Base-by-base conservation (phyloP, 2,797 vertebrate genomes). In the Peromyscus aztecus region DNA sequence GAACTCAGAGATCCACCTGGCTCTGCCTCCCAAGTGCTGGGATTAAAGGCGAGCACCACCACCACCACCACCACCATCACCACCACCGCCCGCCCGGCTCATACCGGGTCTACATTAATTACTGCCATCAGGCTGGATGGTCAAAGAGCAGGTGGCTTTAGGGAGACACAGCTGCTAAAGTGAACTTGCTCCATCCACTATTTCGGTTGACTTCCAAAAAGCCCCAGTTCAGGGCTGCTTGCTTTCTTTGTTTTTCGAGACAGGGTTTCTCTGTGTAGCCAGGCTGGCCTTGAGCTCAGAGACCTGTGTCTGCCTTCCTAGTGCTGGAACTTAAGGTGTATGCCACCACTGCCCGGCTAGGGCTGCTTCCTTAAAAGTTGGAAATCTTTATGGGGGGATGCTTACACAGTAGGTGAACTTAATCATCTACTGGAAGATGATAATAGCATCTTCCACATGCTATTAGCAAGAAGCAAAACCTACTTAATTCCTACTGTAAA, bases 181-280 rank as follows among this genome's bases (percentile, higher is more conserved):
- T 65, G 63, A 90, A 61, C 49, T 57, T 91, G 63, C 29, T 96
- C 27, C 21, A 69, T 96, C 27, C 21, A 69, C 23, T 77, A 71
- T 86, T 94, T 90, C n/a, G 37, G 94, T 37, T 19, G 69, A 37
- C 34, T 95, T 40, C 93, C 67, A 67, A 97, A 82, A 75, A 94
- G 40, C 14, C 17, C 34, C 67, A 14, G 11, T 52, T 86, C 31
- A 86, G 63, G 43, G 19, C 21, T 85, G 81, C 37, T 83, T 83
- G 6, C n/a, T 61, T 17, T 5, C 37, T 83, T 83, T 19, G 37
- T 61, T 19, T 6, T 27, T 14, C 8, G 12, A 43, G 37, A 82
- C 2, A 63, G 37, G 40, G 16, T 21, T 84, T 63, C 40, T 84
- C 40, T 84, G 29, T 65, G 27, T 46, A 84, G 59, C 9, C 59